Evolutionary conservation across 2,113 vertebrate species (phyloP).

Genomic region (Callipepla squamata): DNA sequence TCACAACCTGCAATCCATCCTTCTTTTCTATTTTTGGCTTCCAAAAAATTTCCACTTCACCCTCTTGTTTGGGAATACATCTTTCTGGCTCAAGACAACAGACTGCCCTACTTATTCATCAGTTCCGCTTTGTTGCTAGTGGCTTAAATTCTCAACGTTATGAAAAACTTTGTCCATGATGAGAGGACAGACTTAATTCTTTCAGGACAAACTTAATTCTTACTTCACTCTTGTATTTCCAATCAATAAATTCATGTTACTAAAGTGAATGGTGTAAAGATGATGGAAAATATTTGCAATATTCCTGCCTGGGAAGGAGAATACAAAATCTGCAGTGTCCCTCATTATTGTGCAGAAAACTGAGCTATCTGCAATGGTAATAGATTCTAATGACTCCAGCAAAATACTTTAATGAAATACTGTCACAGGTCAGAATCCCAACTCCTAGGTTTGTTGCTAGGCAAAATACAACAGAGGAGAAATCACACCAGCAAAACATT

Average conservation of each 20-base stretch:
- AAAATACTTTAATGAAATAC: not conserved
- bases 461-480: not conserved
- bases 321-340: not conserved
- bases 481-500: not conserved
- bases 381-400: not conserved
- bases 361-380: not conserved
- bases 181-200: not conserved
- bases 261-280: not conserved
- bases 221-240: not conserved
- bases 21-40: not conserved
- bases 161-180: accelerated
- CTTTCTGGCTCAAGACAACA: not conserved
- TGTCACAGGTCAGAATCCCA: not conserved
- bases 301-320: not conserved
- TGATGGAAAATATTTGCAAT: not conserved
- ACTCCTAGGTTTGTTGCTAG: not conserved
- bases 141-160: not conserved
- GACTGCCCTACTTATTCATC: not conserved
- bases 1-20: not conserved
- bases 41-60: not conserved
- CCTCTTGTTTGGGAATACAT: not conserved
- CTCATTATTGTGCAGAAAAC: not conserved
- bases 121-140: not conserved
- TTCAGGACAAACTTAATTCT: not conserved
- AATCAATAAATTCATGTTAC: not conserved